Conservation (phyloP, 1,140 invertebrate genomes). For the Atopsyche davidsoni region DNA sequence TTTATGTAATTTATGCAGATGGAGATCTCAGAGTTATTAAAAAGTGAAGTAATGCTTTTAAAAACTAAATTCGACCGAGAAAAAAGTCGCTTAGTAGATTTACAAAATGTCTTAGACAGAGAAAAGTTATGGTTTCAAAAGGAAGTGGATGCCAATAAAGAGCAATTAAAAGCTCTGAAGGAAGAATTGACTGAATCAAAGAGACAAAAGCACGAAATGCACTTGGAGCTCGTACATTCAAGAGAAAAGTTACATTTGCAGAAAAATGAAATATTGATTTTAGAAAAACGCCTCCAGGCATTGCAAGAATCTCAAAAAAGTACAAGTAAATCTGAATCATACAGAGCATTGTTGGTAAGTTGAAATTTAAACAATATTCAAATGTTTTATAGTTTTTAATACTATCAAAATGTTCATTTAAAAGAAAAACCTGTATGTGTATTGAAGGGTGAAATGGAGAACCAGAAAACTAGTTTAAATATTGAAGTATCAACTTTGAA, state of each 20-base stretch:
- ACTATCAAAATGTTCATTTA: neutral
- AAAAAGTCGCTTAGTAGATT: conserved; percentile 40
- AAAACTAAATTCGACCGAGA: conserved; percentile 48
- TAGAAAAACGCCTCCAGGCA: conserved; percentile 20
- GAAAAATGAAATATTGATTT: conserved; percentile 30
- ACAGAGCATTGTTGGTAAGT: conserved; percentile 23
- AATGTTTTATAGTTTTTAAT: neutral
- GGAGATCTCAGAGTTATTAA: conserved; percentile 43
- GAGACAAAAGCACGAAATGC: conserved; percentile 45
- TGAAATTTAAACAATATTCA: conserved; percentile 5
- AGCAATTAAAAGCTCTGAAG: conserved; percentile 50
- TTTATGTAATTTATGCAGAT: conserved; percentile 31
- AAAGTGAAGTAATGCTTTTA: conserved; percentile 46
- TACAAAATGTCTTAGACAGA: conserved; percentile 41
- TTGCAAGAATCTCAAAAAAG: conserved; percentile 16
- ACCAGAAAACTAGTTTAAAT: conserved; percentile 32
- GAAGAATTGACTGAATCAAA: conserved; percentile 46
- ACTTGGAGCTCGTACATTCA: conserved; percentile 44
- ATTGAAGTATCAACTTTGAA: conserved; percentile 29
- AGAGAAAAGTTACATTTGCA: conserved; percentile 37
- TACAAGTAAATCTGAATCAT: conserved; percentile 17
- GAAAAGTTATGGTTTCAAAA: conserved; percentile 46
- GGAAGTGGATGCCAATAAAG: conserved; percentile 48
- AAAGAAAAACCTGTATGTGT: too few relatives aligned
- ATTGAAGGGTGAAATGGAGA: conserved; percentile 34